These are phyloP conservation scores for Prosapia bicincta DNA, from an alignment of 2,888 invertebrate genomes.

Conservation along the genomic window DNA sequence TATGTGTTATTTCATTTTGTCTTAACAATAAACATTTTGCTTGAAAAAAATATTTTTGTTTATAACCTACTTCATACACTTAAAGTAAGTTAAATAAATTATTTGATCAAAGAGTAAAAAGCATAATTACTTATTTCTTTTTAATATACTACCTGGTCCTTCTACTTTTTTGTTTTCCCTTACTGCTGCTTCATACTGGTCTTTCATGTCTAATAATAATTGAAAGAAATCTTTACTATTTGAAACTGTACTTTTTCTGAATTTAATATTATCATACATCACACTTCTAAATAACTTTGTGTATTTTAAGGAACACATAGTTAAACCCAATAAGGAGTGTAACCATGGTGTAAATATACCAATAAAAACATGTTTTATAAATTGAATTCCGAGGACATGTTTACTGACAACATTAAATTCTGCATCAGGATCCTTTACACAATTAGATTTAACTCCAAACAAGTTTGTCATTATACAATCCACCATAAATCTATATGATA, in stretches of 20 bases:
- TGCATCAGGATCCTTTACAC: not conserved
- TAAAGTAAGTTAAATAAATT: too few species aligned
- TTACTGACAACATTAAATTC: not conserved
- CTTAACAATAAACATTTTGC: too few species aligned
- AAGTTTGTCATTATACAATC: not conserved
- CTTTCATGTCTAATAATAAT: not conserved
- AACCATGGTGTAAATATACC: not conserved
- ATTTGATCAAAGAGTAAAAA: too few species aligned
- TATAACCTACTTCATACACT: too few species aligned
- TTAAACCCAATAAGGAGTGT: not conserved
- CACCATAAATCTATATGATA: not conserved
- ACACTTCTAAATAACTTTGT: not conserved
- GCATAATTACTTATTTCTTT: too few species aligned
- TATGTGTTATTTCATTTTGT: too few species aligned
- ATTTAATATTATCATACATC: not conserved
- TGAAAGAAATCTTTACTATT: not conserved
- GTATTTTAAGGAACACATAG: not conserved
- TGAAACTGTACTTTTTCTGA: not conserved
- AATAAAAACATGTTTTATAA: not conserved
- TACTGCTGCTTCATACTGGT: not conserved
- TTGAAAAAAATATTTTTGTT: too few species aligned
- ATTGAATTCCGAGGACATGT: not conserved
- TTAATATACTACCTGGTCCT: not conserved
- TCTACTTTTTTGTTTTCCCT: not conserved
- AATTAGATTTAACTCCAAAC: not conserved